Base-by-base conservation (phyloP, 2,888 invertebrate genomes). In the Liodrosophila aerea region DNA sequence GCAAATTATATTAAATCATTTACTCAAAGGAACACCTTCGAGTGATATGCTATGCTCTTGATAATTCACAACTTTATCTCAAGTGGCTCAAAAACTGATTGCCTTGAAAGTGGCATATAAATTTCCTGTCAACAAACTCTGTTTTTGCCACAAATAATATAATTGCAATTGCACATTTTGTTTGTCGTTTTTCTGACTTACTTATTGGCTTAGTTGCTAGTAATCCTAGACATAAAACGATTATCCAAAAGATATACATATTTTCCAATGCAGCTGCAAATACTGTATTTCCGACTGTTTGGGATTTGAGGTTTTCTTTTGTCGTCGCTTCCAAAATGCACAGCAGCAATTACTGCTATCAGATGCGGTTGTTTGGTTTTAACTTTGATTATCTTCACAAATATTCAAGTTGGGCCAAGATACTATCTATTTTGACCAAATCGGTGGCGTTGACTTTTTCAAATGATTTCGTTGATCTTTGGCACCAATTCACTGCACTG, bases 221-320 rank as follows among this genome's bases (percentile, higher is more conserved):
- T 85, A 89, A 87, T 89, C 87, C 89, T 73, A 89, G 68, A 71
- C 84, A 87, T 76, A 89, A 76, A 73, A 85, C 80, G 82, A 87
- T 87, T 89, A 89, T 89, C 89, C 90, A 89, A 86, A 86, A 73
- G 68, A 80, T 81, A 86, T 83, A 86, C 89, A 89, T 89, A 69
- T 82, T 87, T n/a, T 67, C 51, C 46, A 50, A 54, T 51, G 64
- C 47, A 51, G 57, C 43, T 65, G 52, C 56, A 69, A 39, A 27
- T 16, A 45, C 9, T 44, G 13, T 43, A 45, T 9, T 16, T 41
- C 37, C 30, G 39, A 27, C 37, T 49, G 33, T 34, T 33, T 13
- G 58, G 27, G 49, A 29, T 67, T 60, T 47, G 11, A 39, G 41
- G 29, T 45, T 63, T 7, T 12, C 30, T 7, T 11, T 15, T 41